Base-by-base conservation (phyloP, 2,113 vertebrate species). In the Panurus biarmicus region DNA sequence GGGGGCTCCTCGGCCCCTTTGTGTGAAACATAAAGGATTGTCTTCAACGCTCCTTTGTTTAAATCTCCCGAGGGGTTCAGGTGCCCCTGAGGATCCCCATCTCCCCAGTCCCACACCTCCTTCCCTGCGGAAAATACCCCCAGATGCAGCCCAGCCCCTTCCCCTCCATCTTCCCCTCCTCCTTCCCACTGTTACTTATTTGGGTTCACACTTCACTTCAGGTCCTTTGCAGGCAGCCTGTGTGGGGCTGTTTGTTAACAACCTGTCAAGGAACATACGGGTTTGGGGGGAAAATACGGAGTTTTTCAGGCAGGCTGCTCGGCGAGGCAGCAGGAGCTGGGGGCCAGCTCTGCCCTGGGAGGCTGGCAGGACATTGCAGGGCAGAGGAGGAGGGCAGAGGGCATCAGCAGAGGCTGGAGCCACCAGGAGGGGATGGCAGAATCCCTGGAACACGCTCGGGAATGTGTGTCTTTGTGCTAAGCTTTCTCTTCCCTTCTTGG, bases 201-300 rank as follows among this genome's bases (percentile, higher is more conserved):
- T 98, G 97, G 95, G 95, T 97, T 98, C 96, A 96, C 96, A 96
- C 97, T 91, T 90, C 89, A 44, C 91, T 96, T 97, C 80, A 78
- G 76, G 80, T 93, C 93, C 90, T 93, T 89, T n/a, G 77, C 96
- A 96, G 97, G 96, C 97, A 97, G 97, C 95, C 95, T 97, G 96
- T 87, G 95, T 93, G 94, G 73, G 96, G 95, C 96, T 97, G 96
- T 97, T 98, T 97, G 95, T 97, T 97, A 97, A 97, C 97, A 97
- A 95, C 94, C 94, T 97, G 97, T 96, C 97, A 97, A 95, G 96
- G 97, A 97, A 97, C 97, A 96, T 94, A 95, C 8, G 85, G 47
- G 53, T 85, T 89, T 8, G 38, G 81, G 66, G 74, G 9, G n/a
- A 53, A 93, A 88, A 33, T 0, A 73, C 22, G 2, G 56, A 73